Percentiles rank a stretch among this genome's conserved stretches.
Conservation (phyloP, 2,888 invertebrate species). For the Eugnorisma glareosa region DNA sequence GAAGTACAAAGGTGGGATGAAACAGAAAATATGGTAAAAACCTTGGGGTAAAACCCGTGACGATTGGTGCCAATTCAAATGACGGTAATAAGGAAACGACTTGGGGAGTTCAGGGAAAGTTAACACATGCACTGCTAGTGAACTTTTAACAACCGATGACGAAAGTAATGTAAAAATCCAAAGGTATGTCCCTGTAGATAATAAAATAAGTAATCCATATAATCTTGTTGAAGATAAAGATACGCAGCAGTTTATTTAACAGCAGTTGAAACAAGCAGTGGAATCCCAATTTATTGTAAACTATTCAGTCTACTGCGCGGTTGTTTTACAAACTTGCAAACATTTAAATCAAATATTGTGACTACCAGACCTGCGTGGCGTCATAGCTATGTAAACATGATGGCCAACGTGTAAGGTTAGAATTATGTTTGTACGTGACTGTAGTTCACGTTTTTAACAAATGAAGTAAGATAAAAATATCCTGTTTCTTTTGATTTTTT, state of each 20-base stretch:
- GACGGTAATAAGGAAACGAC: neutral
- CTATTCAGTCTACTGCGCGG: constrained; percentile 29
- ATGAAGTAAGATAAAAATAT: constrained; percentile 34
- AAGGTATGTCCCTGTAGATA: neutral
- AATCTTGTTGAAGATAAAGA: constrained; percentile 2
- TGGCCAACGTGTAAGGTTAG: constrained; percentile 49
- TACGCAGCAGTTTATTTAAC: constrained; percentile 6
- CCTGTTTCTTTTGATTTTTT: constrained; percentile 35
- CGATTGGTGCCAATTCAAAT: neutral
- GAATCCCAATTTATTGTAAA: constrained; percentile 41
- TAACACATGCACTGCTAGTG: neutral
- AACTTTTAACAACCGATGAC: neutral
- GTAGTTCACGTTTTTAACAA: constrained; percentile 33
- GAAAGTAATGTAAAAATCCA: neutral
- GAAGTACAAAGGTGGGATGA: neutral
- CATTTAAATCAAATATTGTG: constrained; percentile 64
- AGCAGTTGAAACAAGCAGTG: constrained; percentile 17
- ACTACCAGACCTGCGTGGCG: constrained; percentile 43
- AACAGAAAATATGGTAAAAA: constrained; percentile 4
- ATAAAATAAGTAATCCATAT: neutral
- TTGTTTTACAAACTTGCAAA: constrained; percentile 58
- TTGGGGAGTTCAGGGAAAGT: constrained; percentile 13
- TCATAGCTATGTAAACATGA: constrained; percentile 52
- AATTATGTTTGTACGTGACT: constrained; percentile 49
- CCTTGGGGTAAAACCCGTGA: constrained; percentile 26